Conservation (phyloP, 2,888 invertebrate genomes). For the Atethmia centrago region DNA sequence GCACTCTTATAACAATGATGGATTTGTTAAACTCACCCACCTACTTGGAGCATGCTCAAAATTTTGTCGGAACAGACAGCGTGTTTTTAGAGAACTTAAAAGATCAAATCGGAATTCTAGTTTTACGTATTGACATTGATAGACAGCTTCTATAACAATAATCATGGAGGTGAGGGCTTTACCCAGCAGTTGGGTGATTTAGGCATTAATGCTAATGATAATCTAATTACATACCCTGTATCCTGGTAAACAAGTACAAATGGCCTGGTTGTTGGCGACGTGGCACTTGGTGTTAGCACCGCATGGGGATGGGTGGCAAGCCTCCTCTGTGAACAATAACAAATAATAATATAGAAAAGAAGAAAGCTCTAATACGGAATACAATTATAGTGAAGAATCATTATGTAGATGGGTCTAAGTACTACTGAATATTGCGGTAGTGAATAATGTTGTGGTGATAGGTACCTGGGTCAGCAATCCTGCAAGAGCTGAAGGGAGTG, state of each 20-base stretch:
- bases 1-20: too few relatives aligned
- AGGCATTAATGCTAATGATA: neutral
- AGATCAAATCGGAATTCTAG: neutral
- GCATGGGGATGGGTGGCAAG: constrained; percentile 95
- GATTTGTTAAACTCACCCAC: neutral
- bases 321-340: constrained; percentile 91
- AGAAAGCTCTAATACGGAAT: neutral
- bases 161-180: too few relatives aligned
- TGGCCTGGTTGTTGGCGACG: constrained; percentile 93
- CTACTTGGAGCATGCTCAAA: neutral
- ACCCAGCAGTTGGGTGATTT: too few relatives aligned
- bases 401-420: neutral
- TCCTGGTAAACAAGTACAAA: constrained; percentile 94
- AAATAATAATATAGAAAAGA: neutral
- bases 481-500: constrained; percentile 94
- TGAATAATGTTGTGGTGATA: constrained; percentile 21
- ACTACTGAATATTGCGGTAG: neutral
- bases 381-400: neutral
- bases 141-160: too few relatives aligned
- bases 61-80: neutral
- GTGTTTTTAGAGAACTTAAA: neutral
- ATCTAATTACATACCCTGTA: constrained; percentile 86
- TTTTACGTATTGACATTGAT: too few relatives aligned
- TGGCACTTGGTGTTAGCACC: constrained; percentile 95
- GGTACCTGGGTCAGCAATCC: constrained; percentile 93